These are phyloP conservation scores for Tetrax tetrax DNA, from an alignment of 2,113 vertebrate species.

Conservation along the genomic window DNA sequence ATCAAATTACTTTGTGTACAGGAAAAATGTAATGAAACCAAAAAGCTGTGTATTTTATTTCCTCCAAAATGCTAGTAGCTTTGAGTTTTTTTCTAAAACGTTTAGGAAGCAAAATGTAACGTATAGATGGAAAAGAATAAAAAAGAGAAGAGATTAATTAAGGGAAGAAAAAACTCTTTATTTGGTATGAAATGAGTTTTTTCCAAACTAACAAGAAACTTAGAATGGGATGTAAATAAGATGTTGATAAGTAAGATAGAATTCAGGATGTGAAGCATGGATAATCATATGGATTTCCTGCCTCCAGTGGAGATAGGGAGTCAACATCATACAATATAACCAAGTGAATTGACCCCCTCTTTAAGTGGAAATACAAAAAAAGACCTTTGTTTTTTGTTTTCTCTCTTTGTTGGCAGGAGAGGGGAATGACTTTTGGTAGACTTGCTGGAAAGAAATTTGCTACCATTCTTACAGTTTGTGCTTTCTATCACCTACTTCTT, in stretches of 20 bases:
- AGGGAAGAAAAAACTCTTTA: not conserved
- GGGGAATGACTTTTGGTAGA: not conserved
- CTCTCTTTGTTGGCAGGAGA: not conserved
- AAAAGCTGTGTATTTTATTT: not conserved
- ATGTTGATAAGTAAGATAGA: not conserved
- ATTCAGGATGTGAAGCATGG: not conserved
- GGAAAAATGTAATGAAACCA: not conserved
- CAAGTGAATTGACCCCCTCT: not conserved
- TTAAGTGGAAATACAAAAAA: not conserved
- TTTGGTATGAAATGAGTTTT: not conserved
- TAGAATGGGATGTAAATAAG: not conserved
- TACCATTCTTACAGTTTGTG: not conserved
- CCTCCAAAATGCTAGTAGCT: not conserved
- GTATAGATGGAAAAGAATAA: not conserved
- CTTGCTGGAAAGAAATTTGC: not conserved
- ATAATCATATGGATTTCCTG: not conserved
- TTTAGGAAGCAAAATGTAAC: not conserved
- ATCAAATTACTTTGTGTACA: not conserved
- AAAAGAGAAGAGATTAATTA: not conserved
- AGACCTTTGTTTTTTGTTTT: not conserved
- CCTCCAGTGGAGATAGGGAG: not conserved
- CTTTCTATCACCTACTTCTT: not conserved
- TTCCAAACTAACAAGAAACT: not conserved
- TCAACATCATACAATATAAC: not conserved
- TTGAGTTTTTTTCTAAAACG: not conserved